Percentiles rank a stretch among this genome's conserved stretches.
These are phyloP conservation scores for Leptura quadrifasciata DNA, from an alignment of 2,888 invertebrate species.

Conservation along the genomic window DNA sequence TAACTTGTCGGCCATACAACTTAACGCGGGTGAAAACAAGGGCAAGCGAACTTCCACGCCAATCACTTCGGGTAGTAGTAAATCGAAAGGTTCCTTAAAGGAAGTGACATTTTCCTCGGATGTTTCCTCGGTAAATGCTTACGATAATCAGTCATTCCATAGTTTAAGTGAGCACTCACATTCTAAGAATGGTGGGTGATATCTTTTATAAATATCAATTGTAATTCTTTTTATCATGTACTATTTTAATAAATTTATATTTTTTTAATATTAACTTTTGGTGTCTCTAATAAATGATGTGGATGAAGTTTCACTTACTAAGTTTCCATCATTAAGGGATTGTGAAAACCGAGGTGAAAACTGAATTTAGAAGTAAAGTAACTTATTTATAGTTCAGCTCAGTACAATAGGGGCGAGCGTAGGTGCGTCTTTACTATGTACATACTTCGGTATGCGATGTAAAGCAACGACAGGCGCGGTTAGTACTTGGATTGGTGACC, in stretches of 20 bases:
- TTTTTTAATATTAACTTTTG: slow-evolving; percentile 1
- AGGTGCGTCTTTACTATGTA: no score
- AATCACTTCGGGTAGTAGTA: slow-evolving; percentile 73
- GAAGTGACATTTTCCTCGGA: slow-evolving; percentile 76
- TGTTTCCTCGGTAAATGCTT: slow-evolving; percentile 74
- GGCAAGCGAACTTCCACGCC: slow-evolving; percentile 77
- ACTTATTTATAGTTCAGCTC: no score
- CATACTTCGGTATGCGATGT: no score
- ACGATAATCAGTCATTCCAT: slow-evolving; percentile 25
- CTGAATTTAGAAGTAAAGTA: no score
- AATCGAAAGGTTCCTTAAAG: slow-evolving; percentile 69
- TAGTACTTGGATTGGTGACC: no score
- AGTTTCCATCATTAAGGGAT: no score
- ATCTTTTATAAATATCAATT: slow-evolving; percentile 16
- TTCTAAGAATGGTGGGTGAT: slow-evolving; percentile 27
- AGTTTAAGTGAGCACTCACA: slow-evolving; percentile 32
- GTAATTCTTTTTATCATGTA: slow-evolving; percentile 31
- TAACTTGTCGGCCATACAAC: slow-evolving; percentile 66
- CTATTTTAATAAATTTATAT: slow-evolving; percentile 31
- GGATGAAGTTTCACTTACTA: no score
- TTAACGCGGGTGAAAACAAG: slow-evolving; percentile 57
- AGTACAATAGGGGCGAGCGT: no score
- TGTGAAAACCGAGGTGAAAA: no score
- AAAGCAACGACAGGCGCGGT: no score
- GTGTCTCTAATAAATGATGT: neutral